Evolutionary conservation across 2,797 vertebrate genomes (phyloP).

Genomic region (Meriones psammophilus): DNA sequence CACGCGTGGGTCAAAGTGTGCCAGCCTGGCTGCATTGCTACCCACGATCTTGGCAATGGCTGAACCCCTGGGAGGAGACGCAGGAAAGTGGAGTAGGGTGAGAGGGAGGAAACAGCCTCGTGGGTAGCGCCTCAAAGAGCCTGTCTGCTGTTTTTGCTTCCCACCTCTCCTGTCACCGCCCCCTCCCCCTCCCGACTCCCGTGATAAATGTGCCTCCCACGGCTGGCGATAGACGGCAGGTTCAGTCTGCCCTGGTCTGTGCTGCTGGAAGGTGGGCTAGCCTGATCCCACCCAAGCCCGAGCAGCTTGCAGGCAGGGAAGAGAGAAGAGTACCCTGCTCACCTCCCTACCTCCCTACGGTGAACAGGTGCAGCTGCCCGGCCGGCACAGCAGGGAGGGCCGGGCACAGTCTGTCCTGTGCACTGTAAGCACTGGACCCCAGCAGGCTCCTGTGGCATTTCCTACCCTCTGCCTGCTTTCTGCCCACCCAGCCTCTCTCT

Average conservation of each 20-base stretch:
- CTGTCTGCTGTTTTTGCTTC: neutral
- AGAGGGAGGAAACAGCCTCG: neutral
- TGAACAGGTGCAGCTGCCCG: slow-evolving; percentile 57
- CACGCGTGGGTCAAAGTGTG: slow-evolving; percentile 92
- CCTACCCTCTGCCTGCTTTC: neutral
- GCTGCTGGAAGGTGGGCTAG: slow-evolving; percentile 1
- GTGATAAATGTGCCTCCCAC: neutral
- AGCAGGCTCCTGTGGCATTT: slow-evolving; percentile 28
- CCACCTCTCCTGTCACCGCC: neutral
- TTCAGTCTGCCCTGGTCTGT: neutral
- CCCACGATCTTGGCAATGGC: slow-evolving; percentile 98
- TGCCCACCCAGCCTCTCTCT: neutral
- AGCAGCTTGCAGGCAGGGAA: slow-evolving; percentile 3
- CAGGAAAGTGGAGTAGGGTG: neutral
- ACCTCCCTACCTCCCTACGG: neutral
- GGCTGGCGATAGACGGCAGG: no score
- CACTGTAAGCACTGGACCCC: neutral
- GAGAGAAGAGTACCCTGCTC: neutral
- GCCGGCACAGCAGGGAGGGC: neutral
- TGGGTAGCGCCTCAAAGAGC: neutral
- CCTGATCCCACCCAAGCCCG: no score
- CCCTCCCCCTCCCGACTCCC: neutral
- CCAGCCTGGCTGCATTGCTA: slow-evolving; percentile 91
- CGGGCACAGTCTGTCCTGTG: slow-evolving; percentile 23
- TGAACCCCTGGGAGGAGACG: slow-evolving; percentile 92